Conservation (phyloP, 2,888 invertebrate species). For the Limnephilus marmoratus region DNA sequence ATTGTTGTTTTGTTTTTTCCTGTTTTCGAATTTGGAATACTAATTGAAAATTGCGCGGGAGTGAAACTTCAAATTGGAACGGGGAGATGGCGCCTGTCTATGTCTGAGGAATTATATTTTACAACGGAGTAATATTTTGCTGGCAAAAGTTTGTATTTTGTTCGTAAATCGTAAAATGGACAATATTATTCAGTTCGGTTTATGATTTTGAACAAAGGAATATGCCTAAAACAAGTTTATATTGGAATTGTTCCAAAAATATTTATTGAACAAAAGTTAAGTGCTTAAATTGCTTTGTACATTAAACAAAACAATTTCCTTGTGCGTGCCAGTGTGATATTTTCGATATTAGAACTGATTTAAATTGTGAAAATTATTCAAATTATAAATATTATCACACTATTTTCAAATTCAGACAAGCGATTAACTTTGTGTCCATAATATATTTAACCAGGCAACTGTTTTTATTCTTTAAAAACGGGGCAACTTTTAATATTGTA, state of each 20-base stretch:
- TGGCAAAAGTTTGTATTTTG: conserved; percentile 28
- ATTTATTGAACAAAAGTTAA: neutral
- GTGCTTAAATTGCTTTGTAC: neutral
- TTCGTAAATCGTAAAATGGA: neutral
- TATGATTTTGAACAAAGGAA: conserved; percentile 30
- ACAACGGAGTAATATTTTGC: conserved; percentile 16
- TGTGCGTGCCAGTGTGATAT: too few species aligned
- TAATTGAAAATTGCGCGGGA: conserved; percentile 46
- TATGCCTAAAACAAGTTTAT: neutral
- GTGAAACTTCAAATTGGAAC: neutral
- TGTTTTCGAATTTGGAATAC: conserved; percentile 37
- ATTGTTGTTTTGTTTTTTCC: conserved; percentile 38
- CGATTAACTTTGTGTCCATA: too few species aligned
- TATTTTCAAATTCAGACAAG: too few species aligned
- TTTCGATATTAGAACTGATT: too few species aligned
- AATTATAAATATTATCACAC: too few species aligned
- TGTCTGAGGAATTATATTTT: neutral
- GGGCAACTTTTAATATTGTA: neutral
- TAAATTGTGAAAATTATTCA: too few species aligned
- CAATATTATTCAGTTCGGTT: conserved; percentile 3
- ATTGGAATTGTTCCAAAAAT: neutral
- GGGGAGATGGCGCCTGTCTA: conserved; percentile 2
- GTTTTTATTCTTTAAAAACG: too few species aligned
- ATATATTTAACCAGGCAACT: too few species aligned
- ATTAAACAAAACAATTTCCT: too few species aligned